Evolutionary conservation across 2,797 vertebrate genomes (phyloP), one percentile per base, ranked within the genome.

Genomic region (Acipenser transmontanus): DNA sequence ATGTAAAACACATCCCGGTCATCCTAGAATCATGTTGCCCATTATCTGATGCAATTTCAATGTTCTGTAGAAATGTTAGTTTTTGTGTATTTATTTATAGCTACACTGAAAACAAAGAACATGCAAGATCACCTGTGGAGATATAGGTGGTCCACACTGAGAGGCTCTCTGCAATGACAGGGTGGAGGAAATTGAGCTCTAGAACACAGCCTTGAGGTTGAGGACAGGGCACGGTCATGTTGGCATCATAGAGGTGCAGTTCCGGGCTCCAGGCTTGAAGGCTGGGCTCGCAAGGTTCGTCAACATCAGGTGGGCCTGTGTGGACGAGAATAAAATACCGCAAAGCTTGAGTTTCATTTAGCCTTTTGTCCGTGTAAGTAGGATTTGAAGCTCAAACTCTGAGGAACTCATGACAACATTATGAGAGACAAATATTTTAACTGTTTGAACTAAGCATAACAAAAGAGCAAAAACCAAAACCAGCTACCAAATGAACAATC

Each of bases 211-310:
- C 96, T 0, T 94, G 86, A 0, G 81, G 82, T 72, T 91, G 89
- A 0, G 95, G 95, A 66, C 97, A 99, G 0, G 94, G 95, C 0
- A 95, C 95, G 0, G 94, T 95, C 85, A 97, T 93, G 63, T 97
- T 98, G 71, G 93, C 91, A 66, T 97, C 93, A 13, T 95, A 94
- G 3, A 98, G 78, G 75, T 94, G 96, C 7, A 98, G 91, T 75
- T 98, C 96, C 0, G 97, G 97, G 70, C 96, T 99, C 97, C 97
- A 99, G 9, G 96, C 93, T 78, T 94, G 96, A 68, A 98, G 85
- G 61, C 95, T 99, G 9, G 94, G 94, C 71, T 97, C 95, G n/a
- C 97, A 99, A 1, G 94, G 88, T 77, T 94, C 94, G 68, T 97
- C 93, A 71, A 99, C 97, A 0, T 99, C 97, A 0, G 96, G 97